Percentiles rank a stretch among this genome's conserved stretches.
These are phyloP conservation scores for cattle (Bos taurus) DNA, from an alignment of 2,113 vertebrate species.

Conservation along the genomic window DNA sequence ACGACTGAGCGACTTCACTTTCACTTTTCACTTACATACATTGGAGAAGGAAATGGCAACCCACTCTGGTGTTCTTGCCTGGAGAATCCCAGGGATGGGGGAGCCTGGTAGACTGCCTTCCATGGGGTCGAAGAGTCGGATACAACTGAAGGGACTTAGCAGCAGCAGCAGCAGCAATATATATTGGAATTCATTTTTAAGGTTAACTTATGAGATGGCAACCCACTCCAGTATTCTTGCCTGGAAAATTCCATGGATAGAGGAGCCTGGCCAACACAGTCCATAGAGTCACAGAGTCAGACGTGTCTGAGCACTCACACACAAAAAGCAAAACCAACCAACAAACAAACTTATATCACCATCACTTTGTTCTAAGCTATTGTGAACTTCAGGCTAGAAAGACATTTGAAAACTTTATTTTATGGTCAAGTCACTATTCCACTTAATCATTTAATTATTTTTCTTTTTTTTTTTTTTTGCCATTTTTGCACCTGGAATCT, in stretches of 20 bases:
- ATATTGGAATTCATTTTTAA: not conserved
- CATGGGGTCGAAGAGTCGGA: too few species aligned
- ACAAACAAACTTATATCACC: not conserved
- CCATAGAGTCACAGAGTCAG: not conserved
- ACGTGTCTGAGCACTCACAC: fast-evolving
- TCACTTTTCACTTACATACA: too few species aligned
- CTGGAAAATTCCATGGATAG: not conserved
- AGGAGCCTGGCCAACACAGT: not conserved
- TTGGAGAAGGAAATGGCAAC: too few species aligned
- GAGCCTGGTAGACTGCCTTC: too few species aligned
- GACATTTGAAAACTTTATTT: not conserved
- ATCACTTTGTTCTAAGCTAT: not conserved
- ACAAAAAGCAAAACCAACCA: not conserved
- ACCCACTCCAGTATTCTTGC: not conserved
- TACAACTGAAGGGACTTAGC: too few species aligned
- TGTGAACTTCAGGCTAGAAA: not conserved
- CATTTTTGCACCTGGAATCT: not conserved
- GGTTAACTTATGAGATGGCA: not conserved
- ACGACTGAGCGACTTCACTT: too few species aligned
- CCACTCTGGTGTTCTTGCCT: too few species aligned
- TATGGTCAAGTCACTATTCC: not conserved
- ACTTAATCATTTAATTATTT: not conserved
- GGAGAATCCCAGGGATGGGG: too few species aligned
- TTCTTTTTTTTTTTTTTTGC: not conserved
- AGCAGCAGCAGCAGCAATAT: not conserved